Base-by-base conservation (phyloP, 2,888 invertebrate species). In the Girardia tigrina region DNA sequence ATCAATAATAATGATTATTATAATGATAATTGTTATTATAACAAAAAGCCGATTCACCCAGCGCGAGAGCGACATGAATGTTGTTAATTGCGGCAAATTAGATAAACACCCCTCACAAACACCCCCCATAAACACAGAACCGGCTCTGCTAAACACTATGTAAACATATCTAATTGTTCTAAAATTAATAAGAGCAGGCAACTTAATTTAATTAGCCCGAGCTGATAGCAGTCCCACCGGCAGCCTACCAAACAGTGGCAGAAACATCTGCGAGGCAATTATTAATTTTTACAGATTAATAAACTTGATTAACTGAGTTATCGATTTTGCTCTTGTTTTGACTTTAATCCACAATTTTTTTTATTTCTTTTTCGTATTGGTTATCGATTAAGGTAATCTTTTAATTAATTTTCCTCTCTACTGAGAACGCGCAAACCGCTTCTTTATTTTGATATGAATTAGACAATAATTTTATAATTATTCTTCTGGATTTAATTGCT, bases 1-100 rank as follows among this genome's bases (percentile, higher is more conserved):
- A 56, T 56, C 56, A 56, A 56, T 56, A 56, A 56, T 56, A 56
- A n/a, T n/a, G n/a, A 56, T 56, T 56, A 56, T 56, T 56, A 56
- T 56, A 56, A 56, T 56, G 56, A 56, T 56, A 56, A 56, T 56
- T 56, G 56, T 56, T 56, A 20, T 56, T 56, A 56, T 56, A 20
- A 23, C 56, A 56, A 56, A 56, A 56, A 56, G 56, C 56, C 56
- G 56, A 56, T 56, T 56, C 56, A 56, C 2, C 4, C n/a, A n/a
- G n/a, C n/a, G n/a, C n/a, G 56, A 56, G 56, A 20, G 56, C 56
- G 56, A 56, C 56, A 56, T 56, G 56, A 56, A 56, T 56, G 56
- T 56, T 56, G 56, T 56, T 56, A 56, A 56, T 56, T 56, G 56
- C 56, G 56, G 56, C 56, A 56, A 56, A 56, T 56, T 56, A 56